phyloP scores from a whole-genome alignment of 64 coral and sea anemone genomes.

The Trachythela sp. region DNA sequence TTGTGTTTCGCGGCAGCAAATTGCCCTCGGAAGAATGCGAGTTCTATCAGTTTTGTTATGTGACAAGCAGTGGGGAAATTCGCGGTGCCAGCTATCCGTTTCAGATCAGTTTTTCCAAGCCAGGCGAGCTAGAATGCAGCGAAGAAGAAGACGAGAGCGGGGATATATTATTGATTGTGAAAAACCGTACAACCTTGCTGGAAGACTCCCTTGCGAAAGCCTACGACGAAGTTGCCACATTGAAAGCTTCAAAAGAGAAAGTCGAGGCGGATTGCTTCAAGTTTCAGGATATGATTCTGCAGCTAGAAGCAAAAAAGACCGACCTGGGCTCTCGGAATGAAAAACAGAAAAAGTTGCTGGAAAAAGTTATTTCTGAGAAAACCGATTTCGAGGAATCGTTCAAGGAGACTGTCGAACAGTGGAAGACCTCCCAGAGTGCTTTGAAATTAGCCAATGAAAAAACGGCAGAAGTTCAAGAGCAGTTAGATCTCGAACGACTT shows the following conservation, averaged over 20 bases:
- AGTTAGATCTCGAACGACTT: slow-evolving; percentile 63
- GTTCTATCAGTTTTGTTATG: slow-evolving; percentile 4
- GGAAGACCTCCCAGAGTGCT: slow-evolving; percentile 30
- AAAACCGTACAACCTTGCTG: slow-evolving; percentile 16
- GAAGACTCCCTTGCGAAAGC: slow-evolving; percentile 25
- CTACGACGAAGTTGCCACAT: slow-evolving; percentile 31
- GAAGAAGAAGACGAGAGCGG: slow-evolving; percentile 16
- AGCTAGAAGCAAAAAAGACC: not conserved
- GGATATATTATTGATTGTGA: not conserved
- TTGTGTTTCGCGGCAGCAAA: not conserved
- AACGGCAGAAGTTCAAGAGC: slow-evolving; percentile 41
- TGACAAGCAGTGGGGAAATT: not conserved
- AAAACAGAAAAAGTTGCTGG: not conserved
- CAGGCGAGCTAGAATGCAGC: not conserved
- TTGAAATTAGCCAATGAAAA: slow-evolving; percentile 54
- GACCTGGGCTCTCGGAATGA: not conserved
- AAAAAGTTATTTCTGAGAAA: not conserved
- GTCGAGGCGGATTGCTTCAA: not conserved
- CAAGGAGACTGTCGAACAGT: not conserved
- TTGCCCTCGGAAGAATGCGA: not conserved
- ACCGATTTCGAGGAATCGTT: not conserved
- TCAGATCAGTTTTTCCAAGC: not conserved
- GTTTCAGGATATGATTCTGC: not conserved
- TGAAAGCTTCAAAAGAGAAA: not conserved
- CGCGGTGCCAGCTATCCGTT: not conserved